Percentiles rank a stretch among this genome's conserved stretches.
Conservation (phyloP, 2,113 vertebrate species). For the Scartelaos histophorus region DNA sequence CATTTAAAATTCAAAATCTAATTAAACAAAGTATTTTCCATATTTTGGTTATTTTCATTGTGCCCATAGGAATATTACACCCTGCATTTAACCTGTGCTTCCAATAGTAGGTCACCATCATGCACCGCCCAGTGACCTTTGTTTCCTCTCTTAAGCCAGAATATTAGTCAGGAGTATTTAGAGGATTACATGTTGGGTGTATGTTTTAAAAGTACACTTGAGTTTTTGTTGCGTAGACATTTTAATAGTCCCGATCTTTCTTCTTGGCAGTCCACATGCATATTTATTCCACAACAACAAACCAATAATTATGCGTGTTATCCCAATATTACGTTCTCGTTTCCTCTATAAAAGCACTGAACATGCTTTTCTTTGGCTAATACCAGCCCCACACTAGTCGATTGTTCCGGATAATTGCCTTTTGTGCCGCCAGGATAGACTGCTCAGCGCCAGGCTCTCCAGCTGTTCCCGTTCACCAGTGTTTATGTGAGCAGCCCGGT, state of each 20-base stretch:
- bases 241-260: background rate
- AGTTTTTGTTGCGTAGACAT: too few species aligned
- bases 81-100: too few species aligned
- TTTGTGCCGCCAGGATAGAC: background rate
- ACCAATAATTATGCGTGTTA: background rate
- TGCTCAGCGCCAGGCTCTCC: conserved; percentile 24
- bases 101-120: too few species aligned
- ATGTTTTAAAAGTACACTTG: background rate
- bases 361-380: background rate
- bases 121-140: too few species aligned
- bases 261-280: background rate
- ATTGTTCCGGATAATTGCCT: background rate
- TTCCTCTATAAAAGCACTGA: background rate
- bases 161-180: background rate
- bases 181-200: too few species aligned
- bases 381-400: background rate
- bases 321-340: background rate
- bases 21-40: too few species aligned
- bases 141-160: too few species aligned
- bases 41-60: too few species aligned
- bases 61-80: too few species aligned
- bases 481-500: conserved; percentile 44
- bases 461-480: conserved; percentile 47
- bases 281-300: conserved; percentile 2
- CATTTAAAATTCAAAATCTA: too few species aligned